Conservation (phyloP, 1,140 invertebrate genomes). For the Lutraria rhynchaena region DNA sequence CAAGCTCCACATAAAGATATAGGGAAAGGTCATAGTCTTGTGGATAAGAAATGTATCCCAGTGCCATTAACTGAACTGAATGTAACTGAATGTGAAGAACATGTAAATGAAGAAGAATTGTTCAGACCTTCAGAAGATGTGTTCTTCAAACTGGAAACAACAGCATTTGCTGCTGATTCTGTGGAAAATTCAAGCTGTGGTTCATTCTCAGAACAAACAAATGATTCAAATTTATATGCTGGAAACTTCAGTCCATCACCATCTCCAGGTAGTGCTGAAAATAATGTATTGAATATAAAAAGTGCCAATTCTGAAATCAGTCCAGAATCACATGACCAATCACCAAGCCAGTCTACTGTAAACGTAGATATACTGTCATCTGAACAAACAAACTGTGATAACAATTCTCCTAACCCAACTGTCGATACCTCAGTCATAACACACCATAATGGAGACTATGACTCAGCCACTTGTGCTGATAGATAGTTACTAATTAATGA, state of each 20-base stretch:
- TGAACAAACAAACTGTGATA: constrained; percentile 11
- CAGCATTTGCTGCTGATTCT: constrained; percentile 23
- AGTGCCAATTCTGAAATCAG: constrained; percentile 19
- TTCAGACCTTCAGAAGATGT: constrained; percentile 51
- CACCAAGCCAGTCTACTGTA: not conserved
- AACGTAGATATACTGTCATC: not conserved
- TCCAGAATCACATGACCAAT: constrained; percentile 14
- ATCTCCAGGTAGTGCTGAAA: constrained; percentile 40
- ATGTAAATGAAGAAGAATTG: constrained; percentile 39
- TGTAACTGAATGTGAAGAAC: not conserved
- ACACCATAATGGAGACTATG: too few relatives aligned
- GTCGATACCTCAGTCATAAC: too few relatives aligned
- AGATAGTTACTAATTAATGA: too few relatives aligned
- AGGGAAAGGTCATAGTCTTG: not conserved
- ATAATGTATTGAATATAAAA: constrained; percentile 19
- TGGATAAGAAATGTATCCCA: constrained; percentile 5
- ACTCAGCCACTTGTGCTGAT: too few relatives aligned
- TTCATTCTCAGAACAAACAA: constrained; percentile 45
- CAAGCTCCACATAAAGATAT: not conserved
- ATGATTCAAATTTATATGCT: constrained; percentile 23
- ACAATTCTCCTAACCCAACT: not conserved
- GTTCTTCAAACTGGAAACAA: constrained; percentile 41
- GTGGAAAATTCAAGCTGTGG: constrained; percentile 45
- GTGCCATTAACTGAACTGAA: constrained; percentile 2
- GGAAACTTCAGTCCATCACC: constrained; percentile 52